These are phyloP conservation scores for Colius striatus DNA, from an alignment of 2,113 vertebrate genomes.

Conservation along the genomic window DNA sequence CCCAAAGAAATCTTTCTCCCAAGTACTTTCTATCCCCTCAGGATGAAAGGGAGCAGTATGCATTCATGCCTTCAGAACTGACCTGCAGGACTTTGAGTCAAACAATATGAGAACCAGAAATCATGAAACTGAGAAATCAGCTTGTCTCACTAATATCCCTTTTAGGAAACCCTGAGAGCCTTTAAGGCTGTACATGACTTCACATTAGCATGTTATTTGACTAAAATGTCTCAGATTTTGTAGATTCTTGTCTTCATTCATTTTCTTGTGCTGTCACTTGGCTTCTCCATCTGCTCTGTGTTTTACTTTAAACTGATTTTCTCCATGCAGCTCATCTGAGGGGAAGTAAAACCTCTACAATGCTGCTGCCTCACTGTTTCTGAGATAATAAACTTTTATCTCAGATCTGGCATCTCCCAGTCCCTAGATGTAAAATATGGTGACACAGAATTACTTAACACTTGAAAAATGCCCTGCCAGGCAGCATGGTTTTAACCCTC, in stretches of 20 bases:
- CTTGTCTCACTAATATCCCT: background rate
- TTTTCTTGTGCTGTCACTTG: background rate
- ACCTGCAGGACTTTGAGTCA: background rate
- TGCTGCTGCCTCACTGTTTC: background rate
- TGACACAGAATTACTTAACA: slow-evolving; percentile 80
- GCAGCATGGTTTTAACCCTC: slow-evolving; percentile 70
- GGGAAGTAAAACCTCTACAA: background rate
- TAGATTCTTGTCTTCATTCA: background rate
- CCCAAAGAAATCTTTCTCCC: background rate
- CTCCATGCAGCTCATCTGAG: background rate
- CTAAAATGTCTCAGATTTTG: background rate
- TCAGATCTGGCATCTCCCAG: slow-evolving; percentile 24
- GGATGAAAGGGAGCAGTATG: background rate
- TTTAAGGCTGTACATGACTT: background rate
- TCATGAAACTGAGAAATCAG: background rate
- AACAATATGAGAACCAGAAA: background rate
- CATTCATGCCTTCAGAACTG: background rate
- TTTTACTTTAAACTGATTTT: background rate
- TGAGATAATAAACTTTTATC: background rate
- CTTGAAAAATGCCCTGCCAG: slow-evolving; percentile 75
- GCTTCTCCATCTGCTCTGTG: background rate
- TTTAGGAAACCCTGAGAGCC: background rate
- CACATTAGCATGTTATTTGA: background rate
- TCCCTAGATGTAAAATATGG: slow-evolving; percentile 66
- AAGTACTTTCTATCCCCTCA: background rate